These are phyloP conservation scores for Anabacerthia variegaticeps DNA, from an alignment of 2,797 vertebrate species.

Conservation along the genomic window DNA sequence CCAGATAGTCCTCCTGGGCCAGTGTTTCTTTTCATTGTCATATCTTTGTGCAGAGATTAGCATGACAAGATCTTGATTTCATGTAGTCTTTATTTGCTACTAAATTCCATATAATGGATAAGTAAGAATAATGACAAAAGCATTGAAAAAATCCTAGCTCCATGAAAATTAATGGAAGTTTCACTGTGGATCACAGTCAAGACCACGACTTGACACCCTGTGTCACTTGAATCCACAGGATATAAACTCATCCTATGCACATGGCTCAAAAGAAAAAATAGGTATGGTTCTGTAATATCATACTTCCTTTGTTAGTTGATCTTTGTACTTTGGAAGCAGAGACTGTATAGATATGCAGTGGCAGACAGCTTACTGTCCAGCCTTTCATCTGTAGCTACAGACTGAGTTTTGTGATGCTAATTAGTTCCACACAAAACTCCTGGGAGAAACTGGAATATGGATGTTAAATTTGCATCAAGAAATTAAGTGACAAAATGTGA, in stretches of 20 bases:
- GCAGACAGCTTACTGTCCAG: not conserved
- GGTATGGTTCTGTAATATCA: not conserved
- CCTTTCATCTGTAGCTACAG: slow-evolving; percentile 11
- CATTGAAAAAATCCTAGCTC: not conserved
- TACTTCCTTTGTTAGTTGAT: not conserved
- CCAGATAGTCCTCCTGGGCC: not conserved
- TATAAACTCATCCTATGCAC: not conserved
- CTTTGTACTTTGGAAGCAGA: slow-evolving; percentile 6
- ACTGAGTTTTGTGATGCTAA: slow-evolving; percentile 18
- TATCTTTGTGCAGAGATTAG: not conserved
- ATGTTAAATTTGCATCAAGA: slow-evolving; percentile 25
- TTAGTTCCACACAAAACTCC: not conserved
- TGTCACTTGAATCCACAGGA: not conserved
- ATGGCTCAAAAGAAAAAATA: not conserved
- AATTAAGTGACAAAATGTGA: not conserved
- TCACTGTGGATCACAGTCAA: not conserved
- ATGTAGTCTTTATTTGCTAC: not conserved
- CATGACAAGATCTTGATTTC: slow-evolving; percentile 2
- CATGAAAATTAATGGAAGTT: not conserved
- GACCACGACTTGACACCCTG: not conserved
- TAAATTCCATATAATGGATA: not conserved
- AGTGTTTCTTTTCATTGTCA: not conserved
- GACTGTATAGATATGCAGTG: not conserved
- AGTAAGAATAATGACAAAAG: not conserved
- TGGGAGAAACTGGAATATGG: not conserved